These are phyloP conservation scores for Archips crataeganus DNA, from an alignment of 2,888 invertebrate genomes.

Conservation along the genomic window DNA sequence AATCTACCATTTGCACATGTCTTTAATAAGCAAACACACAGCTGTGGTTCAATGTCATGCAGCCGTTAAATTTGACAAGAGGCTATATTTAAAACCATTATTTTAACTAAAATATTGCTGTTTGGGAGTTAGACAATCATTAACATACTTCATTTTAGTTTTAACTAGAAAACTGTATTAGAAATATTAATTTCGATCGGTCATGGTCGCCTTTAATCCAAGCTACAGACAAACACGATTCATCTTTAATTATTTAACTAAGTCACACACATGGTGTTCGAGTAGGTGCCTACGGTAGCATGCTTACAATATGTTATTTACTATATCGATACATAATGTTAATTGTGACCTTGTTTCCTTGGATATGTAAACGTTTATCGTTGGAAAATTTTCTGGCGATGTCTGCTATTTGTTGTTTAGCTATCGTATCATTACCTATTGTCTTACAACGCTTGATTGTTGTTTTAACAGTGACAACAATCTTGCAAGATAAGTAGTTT, in stretches of 20 bases:
- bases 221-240: constrained; percentile 20
- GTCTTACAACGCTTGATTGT: constrained; percentile 27
- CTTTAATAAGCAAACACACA: constrained; percentile 35
- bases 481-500: constrained; percentile 19
- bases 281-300: constrained; percentile 29
- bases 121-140: constrained; percentile 8
- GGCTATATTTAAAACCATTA: constrained; percentile 3
- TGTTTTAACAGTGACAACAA: constrained; percentile 8
- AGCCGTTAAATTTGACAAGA: constrained; percentile 26
- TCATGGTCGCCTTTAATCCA: constrained; percentile 31
- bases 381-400: constrained; percentile 42
- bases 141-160: constrained; percentile 5
- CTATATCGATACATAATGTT: constrained; percentile 41
- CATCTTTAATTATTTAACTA: constrained; percentile 31
- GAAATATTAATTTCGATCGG: constrained; percentile 21
- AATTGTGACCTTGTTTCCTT: constrained; percentile 41
- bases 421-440: constrained; percentile 24
- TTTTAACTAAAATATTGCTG: not conserved
- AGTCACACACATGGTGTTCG: constrained; percentile 25
- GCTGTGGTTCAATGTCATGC: constrained; percentile 40
- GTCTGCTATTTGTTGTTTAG: constrained; percentile 25
- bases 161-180: constrained; percentile 1
- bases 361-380: constrained; percentile 39
- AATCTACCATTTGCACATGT: constrained; percentile 42
- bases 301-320: constrained; percentile 38